phyloP scores from a whole-genome alignment of 2,797 vertebrate genomes.

The Sebastes cheni region DNA sequence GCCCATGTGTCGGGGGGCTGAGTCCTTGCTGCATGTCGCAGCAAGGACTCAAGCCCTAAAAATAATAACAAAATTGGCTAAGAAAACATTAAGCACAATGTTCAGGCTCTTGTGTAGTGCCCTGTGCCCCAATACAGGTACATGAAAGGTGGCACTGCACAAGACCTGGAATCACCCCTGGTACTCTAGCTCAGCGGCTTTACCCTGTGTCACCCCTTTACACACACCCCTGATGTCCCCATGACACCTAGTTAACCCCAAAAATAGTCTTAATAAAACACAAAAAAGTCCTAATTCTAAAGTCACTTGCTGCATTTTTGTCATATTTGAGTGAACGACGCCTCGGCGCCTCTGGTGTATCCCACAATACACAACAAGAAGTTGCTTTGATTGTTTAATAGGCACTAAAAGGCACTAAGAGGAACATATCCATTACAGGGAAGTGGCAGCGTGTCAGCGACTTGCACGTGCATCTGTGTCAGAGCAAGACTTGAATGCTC shows the following conservation, averaged over 20 bases:
- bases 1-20: too few relatives aligned
- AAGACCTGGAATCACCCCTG: neutral
- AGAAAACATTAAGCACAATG: neutral
- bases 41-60: too few relatives aligned
- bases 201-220: neutral
- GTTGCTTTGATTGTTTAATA: neutral
- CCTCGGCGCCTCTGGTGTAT: neutral
- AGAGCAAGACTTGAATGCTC: conserved; percentile 40
- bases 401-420: neutral
- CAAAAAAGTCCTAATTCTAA: neutral
- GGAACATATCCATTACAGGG: conserved; percentile 22
- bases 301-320: neutral
- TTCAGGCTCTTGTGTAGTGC: neutral
- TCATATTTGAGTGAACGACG: neutral
- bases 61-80: neutral
- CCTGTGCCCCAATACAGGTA: neutral
- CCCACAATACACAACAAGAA: neutral
- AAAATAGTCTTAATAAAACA: neutral
- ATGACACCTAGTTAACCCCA: neutral
- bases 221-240: neutral
- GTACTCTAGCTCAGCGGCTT: neutral
- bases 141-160: neutral
- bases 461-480: conserved; percentile 43
- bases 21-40: too few relatives aligned
- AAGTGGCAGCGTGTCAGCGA: conserved; percentile 24